Conservation (phyloP, 2,797 vertebrate genomes). For the Ctenopoma multispine region DNA sequence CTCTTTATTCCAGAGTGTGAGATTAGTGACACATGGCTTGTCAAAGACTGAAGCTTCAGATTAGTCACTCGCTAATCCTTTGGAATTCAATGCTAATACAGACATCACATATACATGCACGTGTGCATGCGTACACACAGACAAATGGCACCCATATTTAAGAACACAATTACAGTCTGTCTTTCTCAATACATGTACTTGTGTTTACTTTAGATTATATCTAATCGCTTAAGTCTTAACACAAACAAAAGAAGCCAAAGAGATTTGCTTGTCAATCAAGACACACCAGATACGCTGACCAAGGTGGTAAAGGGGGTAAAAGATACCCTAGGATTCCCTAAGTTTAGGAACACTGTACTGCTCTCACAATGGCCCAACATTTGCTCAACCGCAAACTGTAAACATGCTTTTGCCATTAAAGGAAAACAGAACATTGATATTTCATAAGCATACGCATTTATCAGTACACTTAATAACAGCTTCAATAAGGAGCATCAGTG, state of each 20-base stretch:
- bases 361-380: too few species aligned
- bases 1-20: slow-evolving; percentile 72
- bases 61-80: slow-evolving; percentile 79
- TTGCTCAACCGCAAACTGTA: too few species aligned
- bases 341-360: background rate
- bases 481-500: too few species aligned
- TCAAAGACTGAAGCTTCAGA: slow-evolving; percentile 81
- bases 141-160: slow-evolving; percentile 14
- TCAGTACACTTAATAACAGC: too few species aligned
- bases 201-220: slow-evolving; percentile 39
- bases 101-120: slow-evolving; percentile 72
- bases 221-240: slow-evolving; percentile 9
- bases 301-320: slow-evolving; percentile 2
- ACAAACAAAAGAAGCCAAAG: slow-evolving; percentile 33
- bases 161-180: slow-evolving; percentile 18
- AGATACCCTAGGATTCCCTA: too few species aligned
- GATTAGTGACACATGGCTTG: slow-evolving; percentile 84
- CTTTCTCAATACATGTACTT: background rate
- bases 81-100: slow-evolving; percentile 75
- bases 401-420: too few species aligned
- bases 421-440: too few species aligned
- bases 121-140: slow-evolving; percentile 19
- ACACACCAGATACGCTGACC: background rate
- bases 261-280: slow-evolving; percentile 32
- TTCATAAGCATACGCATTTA: too few species aligned